Evolutionary conservation across 1,140 invertebrate genomes (phyloP).

Genomic region (Saxidomus purpurata): DNA sequence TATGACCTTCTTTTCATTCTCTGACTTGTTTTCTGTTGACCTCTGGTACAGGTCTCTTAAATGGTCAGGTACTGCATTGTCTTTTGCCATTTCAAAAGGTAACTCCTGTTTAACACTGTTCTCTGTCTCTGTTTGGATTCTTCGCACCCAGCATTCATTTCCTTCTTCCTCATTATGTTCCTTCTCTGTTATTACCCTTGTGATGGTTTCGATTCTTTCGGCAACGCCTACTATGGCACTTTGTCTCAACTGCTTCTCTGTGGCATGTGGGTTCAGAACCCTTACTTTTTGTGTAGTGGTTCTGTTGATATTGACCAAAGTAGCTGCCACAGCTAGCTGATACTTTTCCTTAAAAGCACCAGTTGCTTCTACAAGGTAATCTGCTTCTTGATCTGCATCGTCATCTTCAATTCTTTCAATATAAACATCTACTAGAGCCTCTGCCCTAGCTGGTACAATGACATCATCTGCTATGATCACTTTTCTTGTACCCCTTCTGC

Average conservation of each 20-base stretch:
- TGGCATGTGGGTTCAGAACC: slow-evolving; percentile 10
- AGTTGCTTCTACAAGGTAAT: neutral
- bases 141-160: neutral
- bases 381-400: neutral
- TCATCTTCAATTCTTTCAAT: neutral
- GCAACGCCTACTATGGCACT: neutral
- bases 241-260: neutral
- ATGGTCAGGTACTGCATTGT: slow-evolving; percentile 3
- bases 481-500: neutral
- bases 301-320: neutral
- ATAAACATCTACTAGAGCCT: slow-evolving; percentile 12
- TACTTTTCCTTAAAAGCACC: slow-evolving; percentile 13
- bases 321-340: neutral
- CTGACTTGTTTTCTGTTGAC: neutral
- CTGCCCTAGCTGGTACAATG: neutral
- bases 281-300: neutral
- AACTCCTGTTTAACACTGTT: neutral
- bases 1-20: neutral
- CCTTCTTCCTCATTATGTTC: neutral
- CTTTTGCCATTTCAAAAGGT: neutral
- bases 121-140: neutral
- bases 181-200: neutral
- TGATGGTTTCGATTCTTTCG: neutral
- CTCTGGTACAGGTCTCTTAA: slow-evolving; percentile 1
- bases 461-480: slow-evolving; percentile 23